phyloP scores from a whole-genome alignment of 2,113 vertebrate genomes.

The Melospiza georgiana region DNA sequence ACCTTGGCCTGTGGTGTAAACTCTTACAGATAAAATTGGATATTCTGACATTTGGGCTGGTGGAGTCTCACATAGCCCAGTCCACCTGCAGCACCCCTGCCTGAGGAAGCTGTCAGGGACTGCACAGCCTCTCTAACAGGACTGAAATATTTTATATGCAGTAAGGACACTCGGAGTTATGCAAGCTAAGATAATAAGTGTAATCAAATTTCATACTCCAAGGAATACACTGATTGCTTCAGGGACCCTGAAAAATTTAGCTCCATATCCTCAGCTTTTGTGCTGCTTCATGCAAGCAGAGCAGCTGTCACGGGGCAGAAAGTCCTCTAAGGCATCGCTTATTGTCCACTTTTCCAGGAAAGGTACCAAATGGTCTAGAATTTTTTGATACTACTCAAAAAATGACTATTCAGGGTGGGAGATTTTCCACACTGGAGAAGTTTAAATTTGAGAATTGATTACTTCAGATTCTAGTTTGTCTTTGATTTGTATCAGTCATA shows the following conservation, averaged over 20 bases:
- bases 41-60: neutral
- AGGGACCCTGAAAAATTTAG: neutral
- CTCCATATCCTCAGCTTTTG: neutral
- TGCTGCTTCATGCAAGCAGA: neutral
- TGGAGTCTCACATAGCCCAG: neutral
- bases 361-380: neutral
- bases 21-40: neutral
- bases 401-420: fast-evolving
- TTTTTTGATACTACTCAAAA: neutral
- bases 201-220: constrained; percentile 65
- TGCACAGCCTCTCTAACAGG: neutral
- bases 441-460: neutral
- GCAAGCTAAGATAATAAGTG: constrained; percentile 46
- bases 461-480: neutral
- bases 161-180: neutral
- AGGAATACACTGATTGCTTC: constrained; percentile 48
- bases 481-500: neutral
- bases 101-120: neutral
- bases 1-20: neutral
- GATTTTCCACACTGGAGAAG: neutral
- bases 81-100: neutral
- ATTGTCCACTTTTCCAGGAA: neutral
- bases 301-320: neutral
- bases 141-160: neutral
- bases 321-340: neutral